Conservation (phyloP, 2,888 invertebrate species). For the Bellardia bayeri region DNA sequence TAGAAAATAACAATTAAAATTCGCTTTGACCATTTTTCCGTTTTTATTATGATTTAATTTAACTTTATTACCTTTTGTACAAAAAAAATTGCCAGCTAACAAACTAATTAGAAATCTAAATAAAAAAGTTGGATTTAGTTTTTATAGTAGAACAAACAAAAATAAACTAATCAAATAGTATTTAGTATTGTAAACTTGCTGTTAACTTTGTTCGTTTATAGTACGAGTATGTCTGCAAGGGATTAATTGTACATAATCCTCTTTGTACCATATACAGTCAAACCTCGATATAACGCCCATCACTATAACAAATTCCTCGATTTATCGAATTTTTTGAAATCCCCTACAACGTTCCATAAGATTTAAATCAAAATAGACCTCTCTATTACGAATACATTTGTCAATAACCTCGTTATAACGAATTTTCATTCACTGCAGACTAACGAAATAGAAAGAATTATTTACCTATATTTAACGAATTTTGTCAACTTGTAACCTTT, state of each 20-base stretch:
- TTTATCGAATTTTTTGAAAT: too few relatives aligned
- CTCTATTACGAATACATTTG: too few relatives aligned
- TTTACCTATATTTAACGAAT: too few relatives aligned
- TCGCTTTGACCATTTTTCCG: background rate
- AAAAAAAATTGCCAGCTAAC: background rate
- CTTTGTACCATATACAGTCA: background rate
- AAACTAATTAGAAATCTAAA: constrained; percentile 13
- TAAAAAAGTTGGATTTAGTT: background rate
- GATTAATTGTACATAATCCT: background rate
- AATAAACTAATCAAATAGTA: background rate
- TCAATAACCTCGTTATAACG: too few relatives aligned
- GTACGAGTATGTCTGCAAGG: background rate
- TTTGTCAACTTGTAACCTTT: too few relatives aligned
- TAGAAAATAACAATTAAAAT: background rate
- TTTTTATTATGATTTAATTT: constrained; percentile 6
- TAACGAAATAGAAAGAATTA: too few relatives aligned
- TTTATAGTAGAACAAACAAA: background rate
- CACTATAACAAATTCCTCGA: too few relatives aligned
- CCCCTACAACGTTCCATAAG: too few relatives aligned
- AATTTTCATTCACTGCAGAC: too few relatives aligned
- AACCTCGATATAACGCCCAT: too few relatives aligned
- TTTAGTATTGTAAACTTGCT: background rate
- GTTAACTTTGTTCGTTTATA: background rate
- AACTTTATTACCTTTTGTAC: constrained; percentile 7
- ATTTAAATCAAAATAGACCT: too few relatives aligned